These are phyloP conservation scores for Mya arenaria DNA, from an alignment of 1,140 invertebrate species.

Conservation along the genomic window DNA sequence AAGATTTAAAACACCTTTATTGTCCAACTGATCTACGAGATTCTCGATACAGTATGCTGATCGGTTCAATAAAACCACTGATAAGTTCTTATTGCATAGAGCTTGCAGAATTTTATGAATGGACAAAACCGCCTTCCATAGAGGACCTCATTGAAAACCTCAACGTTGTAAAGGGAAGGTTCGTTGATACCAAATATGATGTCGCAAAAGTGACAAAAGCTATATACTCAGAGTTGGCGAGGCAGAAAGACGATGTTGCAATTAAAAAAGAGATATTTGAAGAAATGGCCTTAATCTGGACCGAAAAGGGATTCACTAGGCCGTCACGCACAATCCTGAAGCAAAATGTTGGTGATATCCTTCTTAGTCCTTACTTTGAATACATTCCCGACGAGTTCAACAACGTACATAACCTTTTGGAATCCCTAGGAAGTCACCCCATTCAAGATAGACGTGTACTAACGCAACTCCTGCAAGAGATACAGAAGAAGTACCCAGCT, in stretches of 20 bases:
- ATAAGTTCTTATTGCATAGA: background rate
- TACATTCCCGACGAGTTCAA: background rate
- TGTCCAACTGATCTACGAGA: background rate
- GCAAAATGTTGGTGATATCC: background rate
- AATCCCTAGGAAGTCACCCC: background rate
- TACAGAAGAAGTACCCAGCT: background rate
- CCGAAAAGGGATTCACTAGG: background rate
- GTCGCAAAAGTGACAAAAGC: background rate
- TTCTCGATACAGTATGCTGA: background rate
- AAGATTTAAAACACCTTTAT: background rate
- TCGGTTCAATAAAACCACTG: background rate
- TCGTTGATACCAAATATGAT: background rate
- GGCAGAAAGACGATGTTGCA: background rate
- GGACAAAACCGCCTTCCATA: background rate
- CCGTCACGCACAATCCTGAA: background rate
- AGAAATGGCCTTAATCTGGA: conserved; percentile 3
- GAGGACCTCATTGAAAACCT: background rate
- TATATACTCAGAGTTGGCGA: background rate
- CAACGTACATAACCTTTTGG: background rate
- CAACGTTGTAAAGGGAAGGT: background rate
- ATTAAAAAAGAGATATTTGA: background rate
- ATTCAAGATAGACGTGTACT: background rate
- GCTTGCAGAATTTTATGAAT: background rate
- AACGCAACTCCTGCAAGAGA: background rate
- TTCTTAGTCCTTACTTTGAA: conserved; percentile 21